Evolutionary conservation across 2,888 invertebrate species (phyloP).

Genomic region (Thalpophila matura): DNA sequence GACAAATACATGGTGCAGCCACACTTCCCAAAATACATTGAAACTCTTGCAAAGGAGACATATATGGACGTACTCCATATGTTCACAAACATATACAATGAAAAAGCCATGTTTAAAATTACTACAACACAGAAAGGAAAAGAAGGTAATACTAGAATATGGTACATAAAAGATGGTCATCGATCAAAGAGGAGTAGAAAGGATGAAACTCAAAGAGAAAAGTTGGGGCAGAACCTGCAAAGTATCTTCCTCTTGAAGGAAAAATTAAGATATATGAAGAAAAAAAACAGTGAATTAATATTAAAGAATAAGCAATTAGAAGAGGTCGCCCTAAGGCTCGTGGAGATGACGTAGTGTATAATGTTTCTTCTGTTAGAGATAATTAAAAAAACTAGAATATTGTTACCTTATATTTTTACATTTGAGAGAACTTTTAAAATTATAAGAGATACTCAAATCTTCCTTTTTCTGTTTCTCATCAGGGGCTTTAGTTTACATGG

Average conservation of each 20-base stretch:
- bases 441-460: not conserved
- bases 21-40: slow-evolving; percentile 70
- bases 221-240: slow-evolving; percentile 55
- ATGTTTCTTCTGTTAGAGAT: slow-evolving; percentile 22
- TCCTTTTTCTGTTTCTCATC: not conserved
- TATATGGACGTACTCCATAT: slow-evolving; percentile 66
- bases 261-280: slow-evolving; percentile 52
- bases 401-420: slow-evolving; percentile 27
- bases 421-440: slow-evolving; percentile 4
- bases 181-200: slow-evolving; percentile 57
- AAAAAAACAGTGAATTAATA: slow-evolving; percentile 48
- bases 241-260: slow-evolving; percentile 55
- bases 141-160: slow-evolving; percentile 71
- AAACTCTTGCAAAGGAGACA: slow-evolving; percentile 68
- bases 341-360: slow-evolving; percentile 38
- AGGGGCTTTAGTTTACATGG: not conserved
- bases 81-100: slow-evolving; percentile 70
- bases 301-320: slow-evolving; percentile 53
- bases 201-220: slow-evolving; percentile 49
- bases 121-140: slow-evolving; percentile 70
- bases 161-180: slow-evolving; percentile 66
- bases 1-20: slow-evolving; percentile 71
- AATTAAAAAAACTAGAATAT: slow-evolving; percentile 35
- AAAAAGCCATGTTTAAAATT: slow-evolving; percentile 74
- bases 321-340: slow-evolving; percentile 51